Conservation (phyloP, 1,140 invertebrate genomes). For the Hermatobates lingyangjiaoensis region DNA sequence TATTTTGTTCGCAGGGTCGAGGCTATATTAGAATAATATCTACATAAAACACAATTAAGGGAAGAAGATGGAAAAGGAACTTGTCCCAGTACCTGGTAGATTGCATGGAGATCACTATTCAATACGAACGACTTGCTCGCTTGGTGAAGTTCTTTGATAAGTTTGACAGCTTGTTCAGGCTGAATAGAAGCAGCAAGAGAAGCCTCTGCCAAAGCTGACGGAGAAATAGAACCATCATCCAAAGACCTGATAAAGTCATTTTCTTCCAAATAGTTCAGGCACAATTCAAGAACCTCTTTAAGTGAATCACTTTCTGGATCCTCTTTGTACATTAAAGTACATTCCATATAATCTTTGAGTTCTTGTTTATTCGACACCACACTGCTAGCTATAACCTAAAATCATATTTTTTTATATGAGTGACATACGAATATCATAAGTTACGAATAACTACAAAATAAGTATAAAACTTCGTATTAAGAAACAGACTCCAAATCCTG, state of each 20-base stretch:
- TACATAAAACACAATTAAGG: too few species aligned
- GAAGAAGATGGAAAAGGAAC: too few species aligned
- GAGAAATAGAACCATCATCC: constrained; percentile 29
- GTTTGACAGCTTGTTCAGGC: constrained; percentile 70
- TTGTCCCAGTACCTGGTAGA: constrained; percentile 55
- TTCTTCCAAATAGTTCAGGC: constrained; percentile 33
- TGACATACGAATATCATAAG: too few species aligned
- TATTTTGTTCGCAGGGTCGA: too few species aligned
- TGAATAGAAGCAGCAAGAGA: constrained; percentile 82
- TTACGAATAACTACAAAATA: too few species aligned
- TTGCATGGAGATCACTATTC: constrained; percentile 84
- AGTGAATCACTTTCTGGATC: constrained; percentile 6
- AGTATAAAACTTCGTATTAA: too few species aligned
- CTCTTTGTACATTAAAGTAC: constrained; percentile 41
- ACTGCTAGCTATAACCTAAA: constrained; percentile 69
- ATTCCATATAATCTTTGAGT: constrained; percentile 57
- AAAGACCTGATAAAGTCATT: constrained; percentile 32
- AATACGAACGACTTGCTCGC: constrained; percentile 78
- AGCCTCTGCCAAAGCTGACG: constrained; percentile 75
- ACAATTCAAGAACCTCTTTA: constrained; percentile 25
- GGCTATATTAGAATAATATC: too few species aligned
- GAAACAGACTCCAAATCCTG: too few species aligned
- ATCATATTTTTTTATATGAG: background rate
- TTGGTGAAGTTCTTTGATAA: constrained; percentile 80
- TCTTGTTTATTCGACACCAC: constrained; percentile 51